Base-by-base conservation (phyloP, 2,797 vertebrate species). In the Furcifer pardalis region DNA sequence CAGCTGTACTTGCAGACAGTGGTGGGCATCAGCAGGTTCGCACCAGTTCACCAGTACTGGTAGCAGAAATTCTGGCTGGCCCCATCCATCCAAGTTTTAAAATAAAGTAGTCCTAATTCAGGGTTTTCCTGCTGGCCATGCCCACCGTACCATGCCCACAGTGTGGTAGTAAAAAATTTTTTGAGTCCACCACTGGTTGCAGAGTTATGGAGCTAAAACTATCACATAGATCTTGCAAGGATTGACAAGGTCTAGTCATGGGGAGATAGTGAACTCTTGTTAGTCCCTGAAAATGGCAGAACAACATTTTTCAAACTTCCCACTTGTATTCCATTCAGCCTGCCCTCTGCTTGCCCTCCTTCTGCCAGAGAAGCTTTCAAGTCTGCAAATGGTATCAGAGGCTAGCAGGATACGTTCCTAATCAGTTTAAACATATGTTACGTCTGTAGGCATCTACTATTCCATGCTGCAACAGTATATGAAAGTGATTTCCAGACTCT, bases 401-500 rank as follows among this genome's bases (percentile, higher is more conserved):
- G 19, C 52, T 40, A 44, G 56, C 32, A 83, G 65, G 30, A 77
- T 42, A 37, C 21, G 32, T 66, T 27, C 40, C 27, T 74, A 74
- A 82, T 74, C 32, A 63, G 37, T n/a, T 63, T 17, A 66, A 66
- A 19, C 7, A 5, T 52, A 62, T 27, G 25, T 71, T 71, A 74
- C 32, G 40, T 60, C 65, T 71, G 7, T 30, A 44, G 52, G 30
- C 40, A 77, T 84, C 49, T 77, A 21, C 63, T 69, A 42, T n/a
- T 83, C 25, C 35, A 44, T 5, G 4, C 27, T 23, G 23, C 60
- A 82, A 40, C 23, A 40, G 69, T 77, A 7, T 32, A 44, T 62
- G 74, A 71, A 78, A 46, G 23, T 84, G 75, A 71, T 84, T 69
- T 84, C 17, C 62, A 46, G 65, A 49, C 7, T 69, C 68, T 69